Conservation (phyloP, 2,888 invertebrate genomes). For the Sepiola atlantica region DNA sequence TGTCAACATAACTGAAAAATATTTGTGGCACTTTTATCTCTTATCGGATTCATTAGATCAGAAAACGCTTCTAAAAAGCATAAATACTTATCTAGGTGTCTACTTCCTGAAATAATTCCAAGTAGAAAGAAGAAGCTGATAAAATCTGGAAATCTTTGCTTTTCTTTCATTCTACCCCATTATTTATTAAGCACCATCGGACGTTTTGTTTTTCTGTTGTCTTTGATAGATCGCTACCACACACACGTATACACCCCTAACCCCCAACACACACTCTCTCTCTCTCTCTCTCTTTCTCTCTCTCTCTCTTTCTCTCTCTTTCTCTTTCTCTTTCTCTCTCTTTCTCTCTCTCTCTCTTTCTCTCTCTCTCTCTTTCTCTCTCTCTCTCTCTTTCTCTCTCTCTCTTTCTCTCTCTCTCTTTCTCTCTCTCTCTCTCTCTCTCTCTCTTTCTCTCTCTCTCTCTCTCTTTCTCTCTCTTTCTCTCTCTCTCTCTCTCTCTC, state of each 20-base stretch:
- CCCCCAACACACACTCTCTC: too few relatives aligned
- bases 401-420: too few relatives aligned
- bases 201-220: not conserved
- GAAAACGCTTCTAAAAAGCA: not conserved
- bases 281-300: too few relatives aligned
- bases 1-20: not conserved
- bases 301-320: too few relatives aligned
- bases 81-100: not conserved
- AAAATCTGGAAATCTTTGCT: not conserved
- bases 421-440: too few relatives aligned
- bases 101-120: conserved; percentile 8
- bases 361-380: too few relatives aligned
- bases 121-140: not conserved
- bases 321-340: too few relatives aligned
- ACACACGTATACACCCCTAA: not conserved
- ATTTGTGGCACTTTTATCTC: not conserved
- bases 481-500: too few relatives aligned
- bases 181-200: not conserved
- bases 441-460: too few relatives aligned
- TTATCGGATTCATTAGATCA: not conserved
- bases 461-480: too few relatives aligned
- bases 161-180: not conserved
- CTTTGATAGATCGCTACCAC: not conserved
- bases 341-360: too few relatives aligned
- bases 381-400: too few relatives aligned